Percentiles rank a stretch among this genome's conserved stretches.
Evolutionary conservation across 2,113 vertebrate species (phyloP).

Genomic region (Sorex fumeus): DNA sequence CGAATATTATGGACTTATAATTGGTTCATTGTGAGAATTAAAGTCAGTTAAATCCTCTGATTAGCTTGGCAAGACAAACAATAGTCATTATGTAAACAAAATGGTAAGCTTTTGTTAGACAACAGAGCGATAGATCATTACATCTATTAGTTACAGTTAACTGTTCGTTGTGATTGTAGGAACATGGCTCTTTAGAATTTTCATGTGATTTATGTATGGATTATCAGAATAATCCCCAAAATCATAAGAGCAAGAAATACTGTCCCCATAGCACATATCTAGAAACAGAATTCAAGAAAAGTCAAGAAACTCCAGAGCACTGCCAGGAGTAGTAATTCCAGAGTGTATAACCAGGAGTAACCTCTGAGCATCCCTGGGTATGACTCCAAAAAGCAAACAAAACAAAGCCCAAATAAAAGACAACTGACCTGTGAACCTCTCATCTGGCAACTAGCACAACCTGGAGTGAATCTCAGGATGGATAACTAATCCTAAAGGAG

Average conservation of each 20-base stretch:
- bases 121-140: background rate
- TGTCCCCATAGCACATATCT: background rate
- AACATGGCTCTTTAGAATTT: background rate
- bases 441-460: background rate
- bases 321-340: too few relatives aligned
- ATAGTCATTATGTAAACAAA: too few relatives aligned
- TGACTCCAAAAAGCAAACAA: too few relatives aligned
- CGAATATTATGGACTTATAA: too few relatives aligned
- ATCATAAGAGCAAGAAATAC: constrained; percentile 6
- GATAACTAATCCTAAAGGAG: background rate
- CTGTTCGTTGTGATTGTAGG: background rate
- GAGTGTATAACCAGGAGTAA: too few relatives aligned
- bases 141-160: background rate
- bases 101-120: background rate
- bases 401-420: too few relatives aligned
- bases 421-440: too few relatives aligned
- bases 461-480: background rate
- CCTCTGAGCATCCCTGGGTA: too few relatives aligned
- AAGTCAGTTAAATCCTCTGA: background rate
- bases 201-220: background rate
- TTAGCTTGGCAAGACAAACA: background rate
- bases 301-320: background rate
- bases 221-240: background rate
- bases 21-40: background rate
- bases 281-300: constrained; percentile 27